These are phyloP conservation scores for Apis cerana DNA, from an alignment of 1,140 invertebrate genomes.

Conservation along the genomic window DNA sequence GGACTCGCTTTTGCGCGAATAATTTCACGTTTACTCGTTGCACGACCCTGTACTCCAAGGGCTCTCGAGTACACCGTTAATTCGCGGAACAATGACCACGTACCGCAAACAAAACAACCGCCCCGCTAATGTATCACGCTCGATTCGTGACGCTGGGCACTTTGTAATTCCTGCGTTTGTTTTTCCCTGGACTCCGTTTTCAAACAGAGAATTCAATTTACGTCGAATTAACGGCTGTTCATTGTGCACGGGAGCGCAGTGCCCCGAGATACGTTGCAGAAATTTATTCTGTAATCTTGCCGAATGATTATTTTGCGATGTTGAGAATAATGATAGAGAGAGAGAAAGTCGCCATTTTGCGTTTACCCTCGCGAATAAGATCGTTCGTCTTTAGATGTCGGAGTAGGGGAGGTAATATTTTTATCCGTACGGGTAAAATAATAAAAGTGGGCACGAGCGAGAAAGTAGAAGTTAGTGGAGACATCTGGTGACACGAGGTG, in stretches of 20 bases:
- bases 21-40: not conserved
- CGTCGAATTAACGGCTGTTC: slow-evolving; percentile 37
- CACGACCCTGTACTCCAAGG: not conserved
- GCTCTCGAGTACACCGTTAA: slow-evolving; percentile 13
- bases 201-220: slow-evolving; percentile 35
- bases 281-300: slow-evolving; percentile 21
- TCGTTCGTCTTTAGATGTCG: too few relatives aligned
- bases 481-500: too few relatives aligned
- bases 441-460: too few relatives aligned
- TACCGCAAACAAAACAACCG: not conserved
- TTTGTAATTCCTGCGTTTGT: slow-evolving; percentile 48
- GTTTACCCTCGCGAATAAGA: too few relatives aligned
- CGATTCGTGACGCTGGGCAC: slow-evolving; percentile 16
- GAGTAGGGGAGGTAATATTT: too few relatives aligned
- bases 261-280: not conserved
- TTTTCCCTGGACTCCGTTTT: not conserved
- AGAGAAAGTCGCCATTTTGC: too few relatives aligned
- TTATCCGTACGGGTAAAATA: too few relatives aligned
- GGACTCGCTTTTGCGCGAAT: slow-evolving; percentile 15
- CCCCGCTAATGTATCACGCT: slow-evolving; percentile 31
- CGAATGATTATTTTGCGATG: slow-evolving; percentile 14
- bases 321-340: too few relatives aligned
- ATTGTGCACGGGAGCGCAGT: slow-evolving; percentile 1
- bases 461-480: too few relatives aligned
- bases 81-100: slow-evolving; percentile 32